Base-by-base conservation (phyloP, 2,888 invertebrate species). In the Parthenolecanium corni region DNA sequence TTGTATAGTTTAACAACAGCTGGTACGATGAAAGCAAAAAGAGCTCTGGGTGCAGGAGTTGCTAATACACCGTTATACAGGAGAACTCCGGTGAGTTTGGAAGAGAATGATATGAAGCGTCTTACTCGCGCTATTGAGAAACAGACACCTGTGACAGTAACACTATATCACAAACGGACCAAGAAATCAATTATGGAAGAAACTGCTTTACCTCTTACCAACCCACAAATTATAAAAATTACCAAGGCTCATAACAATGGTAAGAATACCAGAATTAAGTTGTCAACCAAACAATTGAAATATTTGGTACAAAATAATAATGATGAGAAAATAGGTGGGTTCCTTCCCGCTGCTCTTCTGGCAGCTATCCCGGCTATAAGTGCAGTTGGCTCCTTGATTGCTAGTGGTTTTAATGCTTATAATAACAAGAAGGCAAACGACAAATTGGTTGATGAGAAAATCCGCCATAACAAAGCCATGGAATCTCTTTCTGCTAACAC, bases 1-100 rank as follows among this genome's bases (percentile, higher is more conserved):
- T 42, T 61, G 11, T 52, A 61, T 6, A 42, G 53, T 6, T 54
- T 31, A 40, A 5, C 25, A 12, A 63, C 62, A 4, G 52, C 64
- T 2, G 61, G 14, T 18, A 57, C 54, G 0, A 66, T 66, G 66
- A 64, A 66, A 18, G 57, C 18, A 1, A 66, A 65, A 38, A 24
- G 57, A 0, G 25, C 23, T 1, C 1, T 52, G 2, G 63, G 65
- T 18, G 69, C 70, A 69, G 70, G 70, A 16, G n/a, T 64, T 64
- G 51, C 25, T 52, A 12, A 24, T 20, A 44, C 16, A 44, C 6
- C 20, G 20, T 49, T 49, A 6, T 12, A 21, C 51, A n/a, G 36
- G 18, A 46, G 20, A 16, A 18, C 11, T 46, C 46, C 46, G 20
- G 11, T 46, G 11, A 46, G 20, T 46, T 46, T 46, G 20, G 46